These are phyloP conservation scores for Pollenia angustigena DNA, from an alignment of 2,888 invertebrate species.

Conservation along the genomic window DNA sequence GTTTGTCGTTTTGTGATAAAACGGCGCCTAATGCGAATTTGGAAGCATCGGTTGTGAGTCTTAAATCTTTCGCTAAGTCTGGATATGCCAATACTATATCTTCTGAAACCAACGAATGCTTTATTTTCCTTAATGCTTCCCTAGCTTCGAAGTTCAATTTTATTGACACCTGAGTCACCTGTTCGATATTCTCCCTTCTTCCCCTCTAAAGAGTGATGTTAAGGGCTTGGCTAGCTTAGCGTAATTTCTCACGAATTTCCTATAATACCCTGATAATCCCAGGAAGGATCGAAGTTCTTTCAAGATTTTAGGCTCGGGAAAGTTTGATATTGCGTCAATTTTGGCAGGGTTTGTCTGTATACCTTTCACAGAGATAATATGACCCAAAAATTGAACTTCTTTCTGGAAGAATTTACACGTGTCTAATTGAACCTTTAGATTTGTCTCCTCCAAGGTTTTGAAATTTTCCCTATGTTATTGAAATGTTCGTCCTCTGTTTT, in stretches of 20 bases:
- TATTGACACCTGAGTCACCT: not conserved
- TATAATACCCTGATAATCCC: too few species aligned
- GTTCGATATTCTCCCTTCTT: too few species aligned
- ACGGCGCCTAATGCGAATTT: too few species aligned
- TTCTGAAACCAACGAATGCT: not conserved
- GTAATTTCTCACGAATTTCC: too few species aligned
- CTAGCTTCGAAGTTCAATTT: too few species aligned
- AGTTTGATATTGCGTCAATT: conserved; percentile 5
- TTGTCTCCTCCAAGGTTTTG: too few species aligned
- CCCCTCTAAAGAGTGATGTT: too few species aligned
- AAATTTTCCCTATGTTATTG: conserved; percentile 19
- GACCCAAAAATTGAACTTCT: conserved; percentile 13
- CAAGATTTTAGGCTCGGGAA: not conserved
- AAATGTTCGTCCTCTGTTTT: conserved; percentile 27
- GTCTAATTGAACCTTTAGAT: conserved; percentile 27
- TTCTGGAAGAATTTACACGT: conserved; percentile 27
- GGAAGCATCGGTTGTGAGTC: conserved; percentile 40
- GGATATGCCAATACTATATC: conserved; percentile 37
- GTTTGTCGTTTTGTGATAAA: too few species aligned
- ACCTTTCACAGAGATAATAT: conserved; percentile 10
- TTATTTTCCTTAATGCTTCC: conserved; percentile 17
- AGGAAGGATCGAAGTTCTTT: too few species aligned
- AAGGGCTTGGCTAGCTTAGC: too few species aligned
- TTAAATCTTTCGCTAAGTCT: conserved; percentile 23
- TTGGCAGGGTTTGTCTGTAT: conserved; percentile 22